Base-by-base conservation (phyloP, 2,113 vertebrate genomes). In the Neomonachus schauinslandi region DNA sequence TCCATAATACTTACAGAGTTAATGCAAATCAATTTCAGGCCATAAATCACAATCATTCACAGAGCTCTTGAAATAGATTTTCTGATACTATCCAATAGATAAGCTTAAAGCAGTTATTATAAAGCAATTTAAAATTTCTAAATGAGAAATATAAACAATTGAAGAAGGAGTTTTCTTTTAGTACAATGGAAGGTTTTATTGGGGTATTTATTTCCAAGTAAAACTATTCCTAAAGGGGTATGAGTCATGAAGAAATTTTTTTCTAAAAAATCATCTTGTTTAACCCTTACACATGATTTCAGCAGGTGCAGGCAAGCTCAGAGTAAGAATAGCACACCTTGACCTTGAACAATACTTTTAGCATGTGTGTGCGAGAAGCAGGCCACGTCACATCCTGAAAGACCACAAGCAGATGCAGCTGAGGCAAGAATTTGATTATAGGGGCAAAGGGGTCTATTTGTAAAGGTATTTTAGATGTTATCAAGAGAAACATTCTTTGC, bases 121-220 rank as follows among this genome's bases (percentile, higher is more conserved):
- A 94, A 96, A 72, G 10, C 31, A 77, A 80, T 31, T 67, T 83
- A 74, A 92, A 79, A 86, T 59, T 61, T 55, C 31, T 51, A 91
- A 94, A 65, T 86, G 9, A 85, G 79, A 94, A 94, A 61, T 31
- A 51, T 21, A 79, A 85, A 69, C 28, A 15, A 42, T 12, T 72
- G n/a, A 82, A 76, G 3, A 86, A 65, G 3, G 49, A 26, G 11
- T 55, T 74, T 63, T 39, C 72, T 83, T 83, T 86, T 31, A 89
- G 49, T 31, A 57, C 16, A 57, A 84, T 85, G 2, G 4, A 36
- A 22, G 57, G 11, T 51, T 71, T 76, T 87, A 81, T 61, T 53
- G 21, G 7, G 0, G 4, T 42, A 42, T 39, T 87, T 67, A 19
- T 61, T 95, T 90, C 61, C 36, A 87, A 87, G 36, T 57, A 86